Conservation (phyloP, 37 sponge, comb jelly and placozoan species). For the Crambe crambe region DNA sequence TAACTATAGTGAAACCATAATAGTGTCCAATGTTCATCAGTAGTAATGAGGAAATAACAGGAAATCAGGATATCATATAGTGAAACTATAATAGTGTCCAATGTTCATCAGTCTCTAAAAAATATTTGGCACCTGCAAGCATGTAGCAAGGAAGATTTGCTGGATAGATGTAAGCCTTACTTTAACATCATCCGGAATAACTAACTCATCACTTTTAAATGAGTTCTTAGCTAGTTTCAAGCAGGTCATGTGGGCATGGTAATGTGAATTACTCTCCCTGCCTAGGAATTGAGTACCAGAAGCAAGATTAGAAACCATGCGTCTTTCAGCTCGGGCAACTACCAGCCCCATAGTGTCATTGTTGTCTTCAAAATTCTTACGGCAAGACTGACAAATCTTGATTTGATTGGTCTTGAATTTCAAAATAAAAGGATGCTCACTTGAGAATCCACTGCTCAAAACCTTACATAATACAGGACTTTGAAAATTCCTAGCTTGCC, state of each 20-base stretch:
- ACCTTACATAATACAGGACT: not conserved
- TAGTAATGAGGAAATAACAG: too few relatives aligned
- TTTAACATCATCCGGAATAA: slow-evolving; percentile 18
- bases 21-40: too few relatives aligned
- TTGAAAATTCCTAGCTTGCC: not conserved
- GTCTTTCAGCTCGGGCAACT: slow-evolving; percentile 27
- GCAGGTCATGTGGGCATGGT: slow-evolving; percentile 19
- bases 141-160: not conserved
- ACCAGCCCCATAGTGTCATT: slow-evolving; percentile 38
- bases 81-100: too few relatives aligned
- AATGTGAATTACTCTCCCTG: slow-evolving; percentile 37
- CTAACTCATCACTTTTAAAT: slow-evolving; percentile 5
- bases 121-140: too few relatives aligned
- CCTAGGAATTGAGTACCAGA: slow-evolving; percentile 41
- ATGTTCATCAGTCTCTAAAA: too few relatives aligned
- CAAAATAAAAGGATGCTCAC: slow-evolving; percentile 22
- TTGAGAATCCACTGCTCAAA: too few relatives aligned
- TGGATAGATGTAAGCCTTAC: not conserved
- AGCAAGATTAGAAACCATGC: slow-evolving; percentile 20
- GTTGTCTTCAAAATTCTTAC: slow-evolving; percentile 7
- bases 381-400: slow-evolving; percentile 45
- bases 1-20: too few relatives aligned
- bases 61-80: too few relatives aligned
- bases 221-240: not conserved
- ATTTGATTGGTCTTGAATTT: slow-evolving; percentile 29